Base-by-base conservation (phyloP, 2,888 invertebrate genomes). In the Crepidodera aurea region DNA sequence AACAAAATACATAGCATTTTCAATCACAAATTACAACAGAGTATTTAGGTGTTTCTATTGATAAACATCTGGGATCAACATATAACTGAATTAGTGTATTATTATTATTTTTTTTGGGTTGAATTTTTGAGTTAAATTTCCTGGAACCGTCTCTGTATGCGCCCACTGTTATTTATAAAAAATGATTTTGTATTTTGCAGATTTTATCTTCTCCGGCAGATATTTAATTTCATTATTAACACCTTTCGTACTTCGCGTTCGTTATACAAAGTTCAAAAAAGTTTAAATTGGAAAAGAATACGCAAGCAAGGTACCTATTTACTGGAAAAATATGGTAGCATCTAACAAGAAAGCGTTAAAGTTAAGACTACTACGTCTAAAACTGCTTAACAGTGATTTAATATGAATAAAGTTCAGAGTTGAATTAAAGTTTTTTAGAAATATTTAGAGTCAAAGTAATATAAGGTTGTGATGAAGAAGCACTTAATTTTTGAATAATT, bases 201-300 rank as follows among this genome's bases (percentile, higher is more conserved):
- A 44, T 55, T 55, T 46, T 46, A 55, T 55, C 46, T 12, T 44
- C 44, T 13, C 22, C 13, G 27, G 48, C 19, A 18, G 19, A 15
- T 19, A 34, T 46, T 34, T 46, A 55, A 55, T 55, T 55, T 55
- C 46, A 55, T 55, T 55, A 55, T 44, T 46, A 55, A 46, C 55
- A 55, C 55, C 15, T 46, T 27, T 32, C 27, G 27, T 19, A 46
- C 46, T 22, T 46, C 37, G 4, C 16, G 12, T 16, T 48, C 16
- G 15, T 13, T 29, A 29, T 12, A 27, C 1, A 15, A 13, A 10
- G 8, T 48, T 5, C 3, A 22, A 44, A 44, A 48, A 55, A 55
- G 32, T 55, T 55, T 55, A 55, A 55, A 55, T 55, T 55, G 34
- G 46, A 55, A 55, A 46, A 53, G 22, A 53, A 39, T 39, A 25